Base-by-base conservation (phyloP, 2,888 invertebrate genomes). In the Patella caerulea region DNA sequence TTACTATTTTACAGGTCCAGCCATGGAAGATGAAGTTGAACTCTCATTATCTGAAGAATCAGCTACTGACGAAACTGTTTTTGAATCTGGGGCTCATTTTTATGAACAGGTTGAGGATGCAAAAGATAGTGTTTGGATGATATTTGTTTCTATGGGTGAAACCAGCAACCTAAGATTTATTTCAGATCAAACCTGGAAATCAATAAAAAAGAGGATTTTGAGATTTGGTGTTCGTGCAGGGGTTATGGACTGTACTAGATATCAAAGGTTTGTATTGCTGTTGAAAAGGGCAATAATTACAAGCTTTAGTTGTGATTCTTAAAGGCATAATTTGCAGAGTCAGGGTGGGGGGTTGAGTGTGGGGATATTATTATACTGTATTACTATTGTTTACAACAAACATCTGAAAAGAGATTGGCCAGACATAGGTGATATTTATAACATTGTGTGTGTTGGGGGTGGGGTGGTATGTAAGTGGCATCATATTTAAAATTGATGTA, bases 101-200 rank as follows among this genome's bases (percentile, higher is more conserved):
- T 91, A 91, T 79, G 92, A 92, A 82, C 90, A 92, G 87, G 93
- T 93, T 9, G 93, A 93, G 83, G 93, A 93, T 84, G 92, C 92
- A 34, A 93, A 93, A 85, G 93, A 93, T 87, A 92, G 92, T 83
- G 92, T 93, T 14, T 93, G 93, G 93, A 85, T 93, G 65, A 92
- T 93, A 2, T 93, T 93, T 85, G 92, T 93, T 2, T 85, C 91
- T 19, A 87, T 90, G 77, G 81, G 82, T 54, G 72, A 75, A 9
- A 70, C 53, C 17, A 69, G 71, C 15, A 19, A 65, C 34, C 73
- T 55, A 15, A 65, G 65, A 65, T 65, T 65, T 65, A 69, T 77
- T 14, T 71, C 83, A 9, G 86, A 87, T 45, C 76, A 79, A 14
- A 88, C 89, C 76, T 93, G 93, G 93, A 89, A 88, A 59, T 80